Evolutionary conservation across 2,888 invertebrate species (phyloP).

Genomic region (Macrophya annulata): DNA sequence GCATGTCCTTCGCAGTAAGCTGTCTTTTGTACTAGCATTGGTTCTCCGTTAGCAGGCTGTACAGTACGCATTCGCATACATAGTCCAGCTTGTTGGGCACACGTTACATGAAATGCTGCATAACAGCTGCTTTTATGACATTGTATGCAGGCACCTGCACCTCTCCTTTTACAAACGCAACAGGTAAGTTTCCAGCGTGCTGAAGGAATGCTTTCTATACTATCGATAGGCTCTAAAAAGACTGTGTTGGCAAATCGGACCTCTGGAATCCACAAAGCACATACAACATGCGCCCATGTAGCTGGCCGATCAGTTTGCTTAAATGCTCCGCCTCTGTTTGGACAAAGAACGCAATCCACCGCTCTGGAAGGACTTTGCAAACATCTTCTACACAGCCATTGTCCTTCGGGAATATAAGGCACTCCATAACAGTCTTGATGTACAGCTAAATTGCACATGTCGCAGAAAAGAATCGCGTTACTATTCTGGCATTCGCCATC

Average conservation of each 20-base stretch:
- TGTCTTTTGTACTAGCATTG: slow-evolving; percentile 95
- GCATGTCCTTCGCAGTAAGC: slow-evolving; percentile 98
- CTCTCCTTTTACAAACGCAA: slow-evolving; percentile 96
- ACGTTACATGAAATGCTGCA: slow-evolving; percentile 99
- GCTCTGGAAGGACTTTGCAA: slow-evolving; percentile 97
- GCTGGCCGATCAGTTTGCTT: slow-evolving; percentile 96
- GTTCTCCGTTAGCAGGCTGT: slow-evolving; percentile 84
- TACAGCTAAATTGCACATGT: slow-evolving; percentile 99
- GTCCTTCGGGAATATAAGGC: slow-evolving; percentile 98
- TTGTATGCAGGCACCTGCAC: slow-evolving; percentile 98
- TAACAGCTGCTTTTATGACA: slow-evolving; percentile 98
- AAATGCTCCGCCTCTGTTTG: slow-evolving; percentile 98
- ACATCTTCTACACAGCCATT: slow-evolving; percentile 98
- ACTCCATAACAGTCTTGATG: slow-evolving; percentile 99
- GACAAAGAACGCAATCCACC: slow-evolving; percentile 98
- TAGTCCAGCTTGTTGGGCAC: slow-evolving; percentile 97
- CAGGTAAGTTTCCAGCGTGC: slow-evolving; percentile 98
- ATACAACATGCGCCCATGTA: slow-evolving; percentile 99
- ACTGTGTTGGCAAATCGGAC: slow-evolving; percentile 98
- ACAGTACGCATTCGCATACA: slow-evolving; percentile 99
- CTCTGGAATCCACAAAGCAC: slow-evolving; percentile 99
- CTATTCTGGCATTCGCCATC: slow-evolving; percentile 99
- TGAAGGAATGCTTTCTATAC: slow-evolving; percentile 96
- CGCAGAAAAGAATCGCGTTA: slow-evolving; percentile 99
- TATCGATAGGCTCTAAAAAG: slow-evolving; percentile 98